Evolutionary conservation across 2,888 invertebrate species (phyloP), one percentile per base, ranked within the genome.

Genomic region (Unio delphinus): DNA sequence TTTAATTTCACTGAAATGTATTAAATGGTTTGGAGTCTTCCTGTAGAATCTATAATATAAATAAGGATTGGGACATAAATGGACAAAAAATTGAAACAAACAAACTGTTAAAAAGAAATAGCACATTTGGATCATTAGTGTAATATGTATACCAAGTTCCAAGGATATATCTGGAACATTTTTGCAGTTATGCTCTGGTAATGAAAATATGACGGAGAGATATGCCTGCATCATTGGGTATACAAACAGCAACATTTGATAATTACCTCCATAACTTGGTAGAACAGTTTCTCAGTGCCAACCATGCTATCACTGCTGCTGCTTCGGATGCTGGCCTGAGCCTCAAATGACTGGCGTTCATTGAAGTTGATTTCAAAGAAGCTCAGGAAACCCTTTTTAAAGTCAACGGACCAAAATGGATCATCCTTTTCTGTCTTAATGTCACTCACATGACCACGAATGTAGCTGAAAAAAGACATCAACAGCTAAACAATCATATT

Each of bases 371-470:
- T 71, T 68, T 88, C 85, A 54, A 89, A 65, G 57, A 89, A 64
- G 57, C 83, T 80, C 34, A 88, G 83, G 58, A 89, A 70, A 67
- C 88, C 88, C 71, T 87, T 86, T 83, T 91, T 91, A 73, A 90
- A 83, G 84, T 91, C 90, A 66, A 89, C 80, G n/a, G 90, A 88
- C 85, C 87, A 89, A 20, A 79, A 74, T 1, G 90, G 88, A 28
- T 90, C 89, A 59, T 81, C 82, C 4, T 70, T 67, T 5, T 80
- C 79, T 20, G 87, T 85, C n/a, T 81, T 77, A 60, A 90, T 78
- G 58, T 81, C 77, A 15, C 58, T 70, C n/a, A 86, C 78, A 57
- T 84, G 79, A 34, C 82, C 85, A 55, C 70, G 67, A 17, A 70
- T 68, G 67, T 81, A 86, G 28, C 85, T 85, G 68, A 11, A 57